Conservation (phyloP, 2,797 vertebrate species). For the Silurus lanzhouensis region DNA sequence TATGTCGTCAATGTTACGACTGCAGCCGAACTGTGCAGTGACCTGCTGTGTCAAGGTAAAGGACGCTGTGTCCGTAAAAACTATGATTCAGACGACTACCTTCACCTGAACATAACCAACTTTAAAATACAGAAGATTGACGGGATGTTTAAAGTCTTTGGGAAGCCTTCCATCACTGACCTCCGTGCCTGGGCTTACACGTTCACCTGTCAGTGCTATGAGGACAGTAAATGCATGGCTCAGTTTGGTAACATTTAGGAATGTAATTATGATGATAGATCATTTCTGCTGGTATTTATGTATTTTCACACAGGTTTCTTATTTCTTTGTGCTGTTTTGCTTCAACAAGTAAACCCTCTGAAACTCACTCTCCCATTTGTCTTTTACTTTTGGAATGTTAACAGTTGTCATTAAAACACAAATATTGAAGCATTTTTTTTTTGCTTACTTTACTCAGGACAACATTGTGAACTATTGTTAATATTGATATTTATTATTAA, state of each 20-base stretch:
- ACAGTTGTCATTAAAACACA: background rate
- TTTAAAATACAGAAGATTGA: slow-evolving; percentile 23
- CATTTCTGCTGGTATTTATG: background rate
- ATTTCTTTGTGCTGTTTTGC: background rate
- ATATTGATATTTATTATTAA: background rate
- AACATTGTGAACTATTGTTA: no score
- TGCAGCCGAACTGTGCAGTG: slow-evolving; percentile 82
- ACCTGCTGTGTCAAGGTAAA: slow-evolving; percentile 75
- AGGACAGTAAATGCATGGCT: slow-evolving; percentile 3
- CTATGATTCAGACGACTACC: slow-evolving; percentile 65
- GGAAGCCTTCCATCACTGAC: slow-evolving; percentile 23
- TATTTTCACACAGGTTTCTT: background rate
- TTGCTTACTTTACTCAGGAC: no score
- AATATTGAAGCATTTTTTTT: background rate
- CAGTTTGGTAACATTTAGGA: background rate
- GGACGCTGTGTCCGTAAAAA: slow-evolving; percentile 80
- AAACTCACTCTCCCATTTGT: background rate
- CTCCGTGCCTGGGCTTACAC: slow-evolving; percentile 20
- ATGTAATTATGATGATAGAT: background rate
- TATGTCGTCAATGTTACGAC: slow-evolving; percentile 87
- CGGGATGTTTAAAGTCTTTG: slow-evolving; percentile 13
- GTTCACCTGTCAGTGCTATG: slow-evolving; percentile 48
- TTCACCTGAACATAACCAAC: slow-evolving; percentile 35
- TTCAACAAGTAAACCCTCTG: background rate
- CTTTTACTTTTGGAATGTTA: background rate